phyloP scores from a whole-genome alignment of 2,113 vertebrate genomes.

The Gobio gobio region DNA sequence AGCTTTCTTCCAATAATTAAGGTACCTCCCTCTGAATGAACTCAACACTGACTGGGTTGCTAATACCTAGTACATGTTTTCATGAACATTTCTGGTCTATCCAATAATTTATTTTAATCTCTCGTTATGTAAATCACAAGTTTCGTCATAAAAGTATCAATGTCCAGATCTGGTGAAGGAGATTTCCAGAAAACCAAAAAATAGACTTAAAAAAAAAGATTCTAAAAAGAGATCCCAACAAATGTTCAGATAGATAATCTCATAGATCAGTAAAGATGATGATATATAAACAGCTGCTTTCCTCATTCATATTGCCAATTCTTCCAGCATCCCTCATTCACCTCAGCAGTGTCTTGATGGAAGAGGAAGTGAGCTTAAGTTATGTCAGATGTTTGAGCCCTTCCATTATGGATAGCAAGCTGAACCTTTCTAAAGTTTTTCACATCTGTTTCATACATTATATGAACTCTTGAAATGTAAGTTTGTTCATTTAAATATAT shows the following conservation, averaged over 20 bases:
- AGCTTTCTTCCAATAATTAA: not conserved
- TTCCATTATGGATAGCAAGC: not conserved
- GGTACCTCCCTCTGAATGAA: not conserved
- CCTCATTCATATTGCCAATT: not conserved
- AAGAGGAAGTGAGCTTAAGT: not conserved
- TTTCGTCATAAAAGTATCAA: not conserved
- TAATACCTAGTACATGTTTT: conserved; percentile 47
- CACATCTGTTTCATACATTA: conserved; percentile 8
- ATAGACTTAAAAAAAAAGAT: not conserved
- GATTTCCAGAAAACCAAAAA: not conserved
- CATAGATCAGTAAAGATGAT: conserved; percentile 1
- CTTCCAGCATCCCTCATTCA: conserved; percentile 5
- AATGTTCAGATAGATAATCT: not conserved
- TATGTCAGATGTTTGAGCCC: not conserved
- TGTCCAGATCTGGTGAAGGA: not conserved
- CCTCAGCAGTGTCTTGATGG: not conserved
- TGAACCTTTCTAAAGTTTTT: not conserved
- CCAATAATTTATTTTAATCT: not conserved
- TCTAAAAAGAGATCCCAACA: not conserved
- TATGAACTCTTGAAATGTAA: conserved; percentile 14
- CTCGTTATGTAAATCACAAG: not conserved
- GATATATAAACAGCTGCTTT: not conserved
- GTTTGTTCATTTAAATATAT: not conserved
- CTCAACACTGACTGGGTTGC: conserved; percentile 40
- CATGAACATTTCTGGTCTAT: conserved; percentile 51